Base-by-base conservation (phyloP, 2,888 invertebrate genomes). In the Amphipyra tragopoginis region DNA sequence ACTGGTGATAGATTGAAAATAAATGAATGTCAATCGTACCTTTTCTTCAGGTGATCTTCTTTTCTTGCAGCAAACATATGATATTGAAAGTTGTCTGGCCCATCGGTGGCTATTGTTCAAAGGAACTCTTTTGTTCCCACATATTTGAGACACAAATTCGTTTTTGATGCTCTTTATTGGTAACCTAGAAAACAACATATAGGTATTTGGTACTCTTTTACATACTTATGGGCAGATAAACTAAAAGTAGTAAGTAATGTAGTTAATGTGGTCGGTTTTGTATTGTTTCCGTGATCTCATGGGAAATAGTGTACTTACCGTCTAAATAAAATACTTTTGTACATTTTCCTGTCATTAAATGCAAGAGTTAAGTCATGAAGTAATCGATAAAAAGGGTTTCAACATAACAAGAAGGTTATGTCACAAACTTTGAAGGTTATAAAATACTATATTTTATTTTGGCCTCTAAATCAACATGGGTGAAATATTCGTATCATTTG, bases 11-110 rank as follows among this genome's bases (percentile, higher is more conserved):
- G 7, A 29, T 29, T 29, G 10, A 2, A 21, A 1, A 21, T 11
- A 0, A 7, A n/a, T 13, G 6, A 4, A 63, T 26, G 21, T 26
- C 38, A 13, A 26, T 65, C 81, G 75, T 86, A 96, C 97, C 93
- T 94, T 95, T 89, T 96, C 96, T 77, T 96, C 96, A 0, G 91
- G 92, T 34, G 96, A 94, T 93, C 95, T 96, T 72, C 96, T 91
- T 77, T 96, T 96, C 82, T 96, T 97, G 40, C 84, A 93, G 63
- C 85, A 87, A 4, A 88, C 66, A 71, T 87, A 74, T 80, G 95
- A 83, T 59, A 90, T 62, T 7, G 93, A 89, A 5, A 93, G 68
- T 26, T 82, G 81, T 73, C 91, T 86, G 11, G 79, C 65, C 67
- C 71, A 81, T 52, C 75, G 75, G n/a, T 81, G 61, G 39, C 62